A percentile compares a stretch with the other conserved stretches of the same genome.
These are phyloP conservation scores for Pangasius sanitwongsei DNA, from an alignment of 2,797 vertebrate species.

Conservation along the genomic window DNA sequence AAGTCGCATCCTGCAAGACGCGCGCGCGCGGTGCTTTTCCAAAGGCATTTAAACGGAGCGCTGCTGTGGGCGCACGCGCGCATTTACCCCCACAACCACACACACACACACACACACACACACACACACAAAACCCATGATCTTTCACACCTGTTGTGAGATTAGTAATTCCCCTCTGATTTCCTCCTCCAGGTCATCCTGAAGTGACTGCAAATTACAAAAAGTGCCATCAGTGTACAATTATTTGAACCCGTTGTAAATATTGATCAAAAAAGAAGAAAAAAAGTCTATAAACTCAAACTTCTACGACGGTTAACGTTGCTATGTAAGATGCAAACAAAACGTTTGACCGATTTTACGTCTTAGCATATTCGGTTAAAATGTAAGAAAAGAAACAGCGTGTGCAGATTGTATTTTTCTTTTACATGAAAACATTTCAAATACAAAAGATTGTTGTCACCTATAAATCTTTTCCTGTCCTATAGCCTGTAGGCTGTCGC, in stretches of 20 bases:
- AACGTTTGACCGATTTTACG: background rate
- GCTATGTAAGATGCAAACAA: background rate
- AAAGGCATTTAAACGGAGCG: slow-evolving; percentile 53
- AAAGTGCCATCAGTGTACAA: slow-evolving; percentile 10
- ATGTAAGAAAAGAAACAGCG: too few relatives aligned
- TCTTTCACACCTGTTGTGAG: slow-evolving; percentile 77
- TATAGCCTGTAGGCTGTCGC: background rate
- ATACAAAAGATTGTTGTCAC: background rate
- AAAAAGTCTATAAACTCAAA: background rate
- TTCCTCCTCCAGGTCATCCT: slow-evolving; percentile 32
- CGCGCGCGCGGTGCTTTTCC: slow-evolving; percentile 35
- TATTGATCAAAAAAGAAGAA: background rate
- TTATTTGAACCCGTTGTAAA: background rate
- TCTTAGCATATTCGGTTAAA: background rate
- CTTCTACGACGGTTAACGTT: background rate
- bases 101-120: slow-evolving; percentile 36
- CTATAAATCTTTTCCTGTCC: background rate
- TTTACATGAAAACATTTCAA: background rate
- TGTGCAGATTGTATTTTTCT: background rate
- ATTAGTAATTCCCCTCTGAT: slow-evolving; percentile 51
- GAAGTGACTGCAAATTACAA: slow-evolving; percentile 26
- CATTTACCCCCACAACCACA: slow-evolving; percentile 38
- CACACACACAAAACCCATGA: slow-evolving; percentile 53
- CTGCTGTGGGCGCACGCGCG: slow-evolving; percentile 43
- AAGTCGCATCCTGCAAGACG: slow-evolving; percentile 7